Conservation (phyloP, 2,113 vertebrate species). For the Leucosticte australis region DNA sequence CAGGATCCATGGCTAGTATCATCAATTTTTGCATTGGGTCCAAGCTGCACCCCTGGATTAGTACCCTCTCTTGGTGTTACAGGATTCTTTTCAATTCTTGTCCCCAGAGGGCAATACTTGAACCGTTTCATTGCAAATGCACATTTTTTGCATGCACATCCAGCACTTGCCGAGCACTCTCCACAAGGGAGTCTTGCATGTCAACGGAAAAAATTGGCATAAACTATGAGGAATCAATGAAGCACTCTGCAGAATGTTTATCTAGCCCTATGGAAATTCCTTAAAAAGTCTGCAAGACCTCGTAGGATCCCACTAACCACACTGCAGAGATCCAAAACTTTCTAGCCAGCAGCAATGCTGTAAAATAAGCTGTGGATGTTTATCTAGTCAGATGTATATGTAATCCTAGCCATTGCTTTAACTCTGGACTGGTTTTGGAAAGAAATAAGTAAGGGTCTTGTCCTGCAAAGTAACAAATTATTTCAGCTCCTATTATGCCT, state of each 20-base stretch:
- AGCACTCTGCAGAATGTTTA: constrained; percentile 17
- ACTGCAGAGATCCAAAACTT: not conserved
- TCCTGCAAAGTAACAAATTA: not conserved
- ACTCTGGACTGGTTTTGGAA: not conserved
- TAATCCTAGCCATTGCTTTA: not conserved
- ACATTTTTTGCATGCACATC: not conserved
- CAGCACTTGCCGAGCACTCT: not conserved
- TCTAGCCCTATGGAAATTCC: constrained; percentile 15
- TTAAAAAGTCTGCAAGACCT: not conserved
- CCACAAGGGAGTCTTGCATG: not conserved
- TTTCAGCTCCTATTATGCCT: not conserved
- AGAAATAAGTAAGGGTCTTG: not conserved
- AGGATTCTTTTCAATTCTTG: constrained; percentile 83
- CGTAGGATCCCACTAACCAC: not conserved
- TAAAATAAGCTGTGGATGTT: constrained; percentile 37
- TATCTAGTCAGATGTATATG: constrained; percentile 9
- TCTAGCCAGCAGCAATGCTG: not conserved
- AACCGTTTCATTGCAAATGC: not conserved
- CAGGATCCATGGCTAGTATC: constrained; percentile 73
- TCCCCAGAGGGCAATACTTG: not conserved
- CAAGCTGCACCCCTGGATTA: constrained; percentile 80
- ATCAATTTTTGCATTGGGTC: constrained; percentile 78
- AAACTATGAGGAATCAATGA: not conserved
- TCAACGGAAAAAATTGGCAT: not conserved
- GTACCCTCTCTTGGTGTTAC: constrained; percentile 80